These are phyloP conservation scores for Gortyna flavago DNA, from an alignment of 2,888 invertebrate genomes.

Conservation along the genomic window DNA sequence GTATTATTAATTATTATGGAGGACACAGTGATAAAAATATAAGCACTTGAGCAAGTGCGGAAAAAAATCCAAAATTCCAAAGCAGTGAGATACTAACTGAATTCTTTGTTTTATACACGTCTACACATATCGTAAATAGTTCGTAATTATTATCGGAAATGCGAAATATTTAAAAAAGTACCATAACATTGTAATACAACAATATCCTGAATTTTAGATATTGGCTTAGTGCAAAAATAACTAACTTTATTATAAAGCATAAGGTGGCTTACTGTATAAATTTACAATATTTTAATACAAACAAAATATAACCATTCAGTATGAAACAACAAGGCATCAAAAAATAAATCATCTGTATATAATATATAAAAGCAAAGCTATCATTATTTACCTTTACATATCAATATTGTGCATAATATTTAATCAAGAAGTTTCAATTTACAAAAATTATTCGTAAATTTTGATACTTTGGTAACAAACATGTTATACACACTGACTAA, in stretches of 20 bases:
- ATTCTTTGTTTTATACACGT: constrained; percentile 34
- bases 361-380: constrained; percentile 51
- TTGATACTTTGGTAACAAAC: constrained; percentile 70
- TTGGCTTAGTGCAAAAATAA: constrained; percentile 11
- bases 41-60: constrained; percentile 20
- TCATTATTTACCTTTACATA: constrained; percentile 44
- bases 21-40: constrained; percentile 32
- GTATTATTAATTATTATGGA: constrained; percentile 20
- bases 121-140: constrained; percentile 11
- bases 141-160: constrained; percentile 27
- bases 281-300: constrained; percentile 46
- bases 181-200: constrained; percentile 23
- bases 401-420: constrained; percentile 54
- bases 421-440: constrained; percentile 41
- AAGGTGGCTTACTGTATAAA: constrained; percentile 29
- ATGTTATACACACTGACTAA: constrained; percentile 61
- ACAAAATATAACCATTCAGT: constrained; percentile 48
- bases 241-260: constrained; percentile 21
- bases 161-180: constrained; percentile 30
- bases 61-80: constrained; percentile 42
- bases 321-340: constrained; percentile 54
- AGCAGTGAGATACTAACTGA: constrained; percentile 34
- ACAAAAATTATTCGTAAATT: constrained; percentile 44
- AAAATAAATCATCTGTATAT: constrained; percentile 60
- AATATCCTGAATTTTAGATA: constrained; percentile 13